Percentiles rank a stretch among this genome's conserved stretches.
These are phyloP conservation scores for Pterophyllum scalare DNA, from an alignment of 2,113 vertebrate species.

Conservation along the genomic window DNA sequence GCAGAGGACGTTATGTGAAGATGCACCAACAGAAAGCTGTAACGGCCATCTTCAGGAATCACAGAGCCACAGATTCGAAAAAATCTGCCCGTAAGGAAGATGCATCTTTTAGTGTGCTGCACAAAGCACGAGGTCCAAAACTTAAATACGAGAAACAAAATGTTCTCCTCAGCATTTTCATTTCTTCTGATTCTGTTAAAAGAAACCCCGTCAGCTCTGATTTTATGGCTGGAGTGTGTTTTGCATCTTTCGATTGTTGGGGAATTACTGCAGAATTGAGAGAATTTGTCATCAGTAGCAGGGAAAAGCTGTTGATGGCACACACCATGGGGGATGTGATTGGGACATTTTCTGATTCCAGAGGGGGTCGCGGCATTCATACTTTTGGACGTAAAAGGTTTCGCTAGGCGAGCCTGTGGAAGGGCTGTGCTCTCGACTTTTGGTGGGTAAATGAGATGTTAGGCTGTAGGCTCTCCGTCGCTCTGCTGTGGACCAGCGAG, in stretches of 20 bases:
- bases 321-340: not conserved
- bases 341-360: accelerated
- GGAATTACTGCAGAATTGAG: not conserved
- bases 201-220: not conserved
- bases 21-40: not conserved
- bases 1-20: not conserved
- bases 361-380: accelerated
- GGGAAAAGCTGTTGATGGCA: accelerated
- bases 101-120: too few relatives aligned
- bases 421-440: accelerated
- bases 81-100: too few relatives aligned
- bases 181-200: too few relatives aligned
- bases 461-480: too few relatives aligned
- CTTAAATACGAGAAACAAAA: too few relatives aligned
- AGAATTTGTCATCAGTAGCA: not conserved
- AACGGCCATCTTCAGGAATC: not conserved
- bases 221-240: not conserved
- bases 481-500: not conserved
- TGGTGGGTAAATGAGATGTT: too few relatives aligned
- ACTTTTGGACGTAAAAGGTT: accelerated
- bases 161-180: too few relatives aligned
- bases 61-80: not conserved
- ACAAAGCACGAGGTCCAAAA: too few relatives aligned
- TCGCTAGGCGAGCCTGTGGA: not conserved
- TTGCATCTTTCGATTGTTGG: not conserved